Evolutionary conservation across 37 sponge, comb jelly and placozoan genomes (phyloP).

Genomic region (Dysidea cf. avara): DNA sequence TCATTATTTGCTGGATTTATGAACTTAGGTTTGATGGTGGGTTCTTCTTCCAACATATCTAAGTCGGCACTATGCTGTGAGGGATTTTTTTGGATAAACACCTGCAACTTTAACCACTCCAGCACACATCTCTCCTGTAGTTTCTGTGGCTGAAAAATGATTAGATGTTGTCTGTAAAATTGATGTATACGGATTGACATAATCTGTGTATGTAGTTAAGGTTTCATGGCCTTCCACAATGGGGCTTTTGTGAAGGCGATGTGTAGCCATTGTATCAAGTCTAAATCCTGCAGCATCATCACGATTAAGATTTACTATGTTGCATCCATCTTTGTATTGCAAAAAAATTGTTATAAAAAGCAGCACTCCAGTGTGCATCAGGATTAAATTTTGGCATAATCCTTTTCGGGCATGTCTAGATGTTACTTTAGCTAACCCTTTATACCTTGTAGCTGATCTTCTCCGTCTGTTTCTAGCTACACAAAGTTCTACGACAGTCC

Average conservation of each 20-base stretch:
- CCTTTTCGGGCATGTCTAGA: constrained; percentile 30
- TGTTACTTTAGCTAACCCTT: constrained; percentile 23
- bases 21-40: neutral
- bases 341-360: constrained; percentile 16
- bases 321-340: constrained; percentile 21
- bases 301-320: constrained; percentile 10
- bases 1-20: neutral
- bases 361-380: constrained; percentile 36
- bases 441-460: constrained; percentile 14
- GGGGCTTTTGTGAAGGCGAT: neutral
- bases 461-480: constrained; percentile 17
- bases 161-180: constrained; percentile 18
- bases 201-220: constrained; percentile 1
- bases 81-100: neutral
- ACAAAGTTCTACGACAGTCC: constrained; percentile 35
- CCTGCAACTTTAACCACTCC: neutral
- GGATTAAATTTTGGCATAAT: constrained; percentile 35
- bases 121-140: neutral
- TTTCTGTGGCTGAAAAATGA: neutral
- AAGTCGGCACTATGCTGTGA: constrained; percentile 12
- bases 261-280: constrained; percentile 17
- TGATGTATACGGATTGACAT: constrained; percentile 19
- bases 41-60: neutral
- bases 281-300: constrained; percentile 23
- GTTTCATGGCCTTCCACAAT: constrained; percentile 3